Percentiles rank a stretch among this genome's conserved stretches.
Evolutionary conservation across 2,888 invertebrate genomes (phyloP).

Genomic region (Tachina fera): DNA sequence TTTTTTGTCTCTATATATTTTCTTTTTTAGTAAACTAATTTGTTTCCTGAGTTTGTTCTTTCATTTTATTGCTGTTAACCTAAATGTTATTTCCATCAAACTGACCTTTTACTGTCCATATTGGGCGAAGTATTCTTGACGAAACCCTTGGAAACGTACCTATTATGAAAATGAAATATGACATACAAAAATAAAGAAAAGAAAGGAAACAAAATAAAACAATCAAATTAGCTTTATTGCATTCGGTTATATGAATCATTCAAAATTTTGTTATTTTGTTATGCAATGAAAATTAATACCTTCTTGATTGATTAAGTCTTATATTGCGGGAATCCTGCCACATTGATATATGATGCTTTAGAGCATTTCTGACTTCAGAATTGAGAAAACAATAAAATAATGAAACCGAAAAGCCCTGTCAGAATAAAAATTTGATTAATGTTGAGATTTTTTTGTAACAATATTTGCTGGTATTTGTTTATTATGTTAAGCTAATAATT

Average conservation of each 20-base stretch:
- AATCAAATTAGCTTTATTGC: background rate
- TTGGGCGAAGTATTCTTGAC: constrained; percentile 92
- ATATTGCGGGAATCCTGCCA: constrained; percentile 83
- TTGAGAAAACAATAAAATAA: constrained; percentile 97
- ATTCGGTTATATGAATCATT: background rate
- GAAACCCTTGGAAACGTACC: constrained; percentile 82
- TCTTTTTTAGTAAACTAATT: background rate
- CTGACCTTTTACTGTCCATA: constrained; percentile 91
- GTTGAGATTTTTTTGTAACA: constrained; percentile 1
- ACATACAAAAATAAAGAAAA: constrained; percentile 5
- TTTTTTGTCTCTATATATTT: background rate
- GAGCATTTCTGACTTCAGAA: constrained; percentile 93
- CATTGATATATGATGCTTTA: constrained; percentile 87
- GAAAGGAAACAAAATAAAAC: no score
- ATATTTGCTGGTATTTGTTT: background rate
- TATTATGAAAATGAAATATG: constrained; percentile 69
- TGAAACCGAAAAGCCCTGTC: constrained; percentile 94
- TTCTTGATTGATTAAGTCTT: constrained; percentile 80
- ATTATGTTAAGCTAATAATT: background rate
- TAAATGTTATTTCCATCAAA: background rate
- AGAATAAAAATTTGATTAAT: constrained; percentile 60
- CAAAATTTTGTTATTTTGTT: background rate
- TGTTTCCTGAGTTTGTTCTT: background rate
- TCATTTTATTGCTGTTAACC: background rate
- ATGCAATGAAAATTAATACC: constrained; percentile 74